phyloP scores from a whole-genome alignment of 2,888 invertebrate genomes.

The Tyria jacobaeae region DNA sequence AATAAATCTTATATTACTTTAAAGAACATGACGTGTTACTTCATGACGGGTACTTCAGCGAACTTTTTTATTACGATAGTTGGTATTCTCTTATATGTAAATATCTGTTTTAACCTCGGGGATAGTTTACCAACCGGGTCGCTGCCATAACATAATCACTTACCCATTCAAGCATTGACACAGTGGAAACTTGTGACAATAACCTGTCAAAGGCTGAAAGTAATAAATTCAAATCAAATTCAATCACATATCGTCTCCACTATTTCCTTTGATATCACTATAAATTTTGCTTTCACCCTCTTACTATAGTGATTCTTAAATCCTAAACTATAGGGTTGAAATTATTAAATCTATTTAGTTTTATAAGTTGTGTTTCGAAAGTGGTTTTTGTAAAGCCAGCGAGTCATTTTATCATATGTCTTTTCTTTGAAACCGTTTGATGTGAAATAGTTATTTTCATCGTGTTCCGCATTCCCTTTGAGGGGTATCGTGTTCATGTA shows the following conservation, averaged over 20 bases:
- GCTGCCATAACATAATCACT: not conserved
- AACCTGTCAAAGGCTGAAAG: constrained; percentile 38
- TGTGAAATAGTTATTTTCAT: constrained; percentile 47
- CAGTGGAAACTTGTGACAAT: constrained; percentile 38
- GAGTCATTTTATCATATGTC: constrained; percentile 37
- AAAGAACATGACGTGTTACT: no score
- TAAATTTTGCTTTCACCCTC: constrained; percentile 12
- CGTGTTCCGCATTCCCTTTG: constrained; percentile 42
- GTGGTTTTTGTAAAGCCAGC: constrained; percentile 22
- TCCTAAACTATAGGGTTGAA: constrained; percentile 1
- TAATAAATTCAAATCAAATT: constrained; percentile 55
- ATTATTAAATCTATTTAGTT: constrained; percentile 2
- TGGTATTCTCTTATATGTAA: not conserved
- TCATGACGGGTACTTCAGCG: no score
- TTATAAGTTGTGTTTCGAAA: constrained; percentile 1
- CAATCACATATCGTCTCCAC: constrained; percentile 47
- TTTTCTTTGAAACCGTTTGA: constrained; percentile 45
- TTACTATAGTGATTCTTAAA: constrained; percentile 4
- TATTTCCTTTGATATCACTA: constrained; percentile 44
- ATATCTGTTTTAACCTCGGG: not conserved
- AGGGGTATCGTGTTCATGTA: constrained; percentile 51
- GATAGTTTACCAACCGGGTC: not conserved
- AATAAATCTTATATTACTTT: no score
- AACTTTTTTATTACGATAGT: not conserved
- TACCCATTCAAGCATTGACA: constrained; percentile 18